Percentiles rank a stretch among this genome's conserved stretches.
phyloP scores from a whole-genome alignment of 1,140 invertebrate genomes.

The Gryllus bimaculatus region DNA sequence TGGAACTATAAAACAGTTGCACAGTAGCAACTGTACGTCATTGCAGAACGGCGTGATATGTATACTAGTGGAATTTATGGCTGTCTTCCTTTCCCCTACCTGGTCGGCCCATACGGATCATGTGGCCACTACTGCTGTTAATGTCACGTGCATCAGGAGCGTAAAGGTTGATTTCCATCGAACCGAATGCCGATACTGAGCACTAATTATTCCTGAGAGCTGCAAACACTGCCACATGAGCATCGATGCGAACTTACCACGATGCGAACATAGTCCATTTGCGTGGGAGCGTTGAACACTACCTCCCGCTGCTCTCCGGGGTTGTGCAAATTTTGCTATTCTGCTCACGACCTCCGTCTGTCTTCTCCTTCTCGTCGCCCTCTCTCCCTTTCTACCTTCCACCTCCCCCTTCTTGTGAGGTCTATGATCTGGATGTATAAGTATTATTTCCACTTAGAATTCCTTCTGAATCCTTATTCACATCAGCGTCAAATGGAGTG shows the following conservation, averaged over 20 bases:
- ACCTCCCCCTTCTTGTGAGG: background rate
- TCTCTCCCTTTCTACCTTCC: background rate
- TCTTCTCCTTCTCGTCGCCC: background rate
- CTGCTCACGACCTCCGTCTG: background rate
- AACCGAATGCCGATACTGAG: background rate
- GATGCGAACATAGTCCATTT: too few species aligned
- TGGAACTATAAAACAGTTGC: too few species aligned
- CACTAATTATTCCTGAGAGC: constrained; percentile 1
- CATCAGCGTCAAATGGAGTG: background rate
- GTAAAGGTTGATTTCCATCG: background rate
- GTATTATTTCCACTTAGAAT: too few species aligned
- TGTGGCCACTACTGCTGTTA: too few species aligned
- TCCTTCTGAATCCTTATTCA: background rate
- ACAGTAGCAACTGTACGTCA: too few species aligned
- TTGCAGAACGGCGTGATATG: too few species aligned
- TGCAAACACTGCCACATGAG: background rate
- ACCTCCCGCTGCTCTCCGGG: too few species aligned
- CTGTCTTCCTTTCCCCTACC: too few species aligned
- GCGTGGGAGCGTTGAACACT: too few species aligned
- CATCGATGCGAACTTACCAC: background rate
- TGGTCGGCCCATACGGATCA: too few species aligned
- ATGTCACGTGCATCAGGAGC: too few species aligned
- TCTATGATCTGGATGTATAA: background rate
- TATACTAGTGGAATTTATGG: too few species aligned
- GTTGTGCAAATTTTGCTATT: background rate